Conservation (phyloP, 2,113 vertebrate genomes). For the Enhydra lutris region DNA sequence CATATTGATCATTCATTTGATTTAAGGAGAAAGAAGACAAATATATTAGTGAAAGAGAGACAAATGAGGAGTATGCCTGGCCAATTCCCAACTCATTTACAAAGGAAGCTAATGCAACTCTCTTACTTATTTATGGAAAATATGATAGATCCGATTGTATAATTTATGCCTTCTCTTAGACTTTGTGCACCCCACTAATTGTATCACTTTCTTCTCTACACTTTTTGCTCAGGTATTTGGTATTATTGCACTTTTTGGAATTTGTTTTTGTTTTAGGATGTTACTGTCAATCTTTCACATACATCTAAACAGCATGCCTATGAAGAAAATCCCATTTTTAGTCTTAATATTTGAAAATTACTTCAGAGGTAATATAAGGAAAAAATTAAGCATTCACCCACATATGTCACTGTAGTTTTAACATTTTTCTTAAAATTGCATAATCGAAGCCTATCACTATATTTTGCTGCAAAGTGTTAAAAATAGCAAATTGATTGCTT, state of each 20-base stretch:
- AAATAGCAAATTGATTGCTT: conserved; percentile 61
- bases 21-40: conserved; percentile 66
- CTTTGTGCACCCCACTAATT: conserved; percentile 28
- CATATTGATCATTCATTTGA: conserved; percentile 68
- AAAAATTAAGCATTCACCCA: conserved; percentile 50
- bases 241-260: conserved; percentile 51
- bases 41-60: conserved; percentile 62
- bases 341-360: conserved; percentile 64
- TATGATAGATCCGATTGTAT: conserved; percentile 43
- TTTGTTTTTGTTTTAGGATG: conserved; percentile 46
- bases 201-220: neutral
- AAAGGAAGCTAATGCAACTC: conserved; percentile 30
- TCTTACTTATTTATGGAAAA: conserved; percentile 54
- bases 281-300: conserved; percentile 58
- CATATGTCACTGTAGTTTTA: conserved; percentile 63
- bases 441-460: conserved; percentile 47
- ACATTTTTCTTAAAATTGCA: conserved; percentile 59
- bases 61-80: conserved; percentile 40
- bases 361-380: conserved; percentile 52
- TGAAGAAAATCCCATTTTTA: conserved; percentile 59
- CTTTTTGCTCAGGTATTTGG: conserved; percentile 15
- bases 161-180: conserved; percentile 47
- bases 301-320: conserved; percentile 55
- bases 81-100: conserved; percentile 57
- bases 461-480: conserved; percentile 56